Base-by-base conservation (phyloP, 2,888 invertebrate genomes). In the Drosophila tripunctata region DNA sequence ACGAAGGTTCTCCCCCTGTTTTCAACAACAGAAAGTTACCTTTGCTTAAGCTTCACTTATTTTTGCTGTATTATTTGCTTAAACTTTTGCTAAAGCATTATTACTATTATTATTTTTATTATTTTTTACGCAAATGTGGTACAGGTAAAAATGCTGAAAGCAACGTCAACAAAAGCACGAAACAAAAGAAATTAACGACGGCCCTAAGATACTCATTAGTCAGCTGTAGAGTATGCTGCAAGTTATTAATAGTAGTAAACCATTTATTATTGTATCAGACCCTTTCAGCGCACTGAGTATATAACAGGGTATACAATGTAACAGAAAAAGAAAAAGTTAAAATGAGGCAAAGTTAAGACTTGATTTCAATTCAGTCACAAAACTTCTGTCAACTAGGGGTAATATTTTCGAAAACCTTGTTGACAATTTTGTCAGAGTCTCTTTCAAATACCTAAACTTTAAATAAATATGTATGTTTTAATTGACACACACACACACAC, bases 71-170 rank as follows among this genome's bases (percentile, higher is more conserved):
- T 66, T 73, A 62, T 73, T 57, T 63, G 51, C 55, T 48, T 56
- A 44, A 72, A 73, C 65, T 80, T 82, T 57, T 51, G 47, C 35
- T 52, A 62, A 62, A 82, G 58, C 76, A 62, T 78, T 83, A 76
- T 72, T 72, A 66, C 66, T 81, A 65, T 72, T 75, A 74, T 72
- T 75, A 67, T 74, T 72, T 67, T 72, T 75, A 78, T 72, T 75
- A 67, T 74, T 72, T 67, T 71, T 48, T 52, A 66, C 52, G 50
- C 54, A 52, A 74, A 62, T 63, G 43, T 64, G 56, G 54, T 40
- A 21, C 61, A 50, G 63, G 45, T 38, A 43, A 41, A 40, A 63
- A 40, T 45, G 57, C 43, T 12, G 30, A 15, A 50, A 60, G 52
- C 43, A 70, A 62, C 33, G 54, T 60, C 4, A 48, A 12, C 44